Evolutionary conservation across 1,140 invertebrate genomes (phyloP).

Genomic region (Cydia strobilella): DNA sequence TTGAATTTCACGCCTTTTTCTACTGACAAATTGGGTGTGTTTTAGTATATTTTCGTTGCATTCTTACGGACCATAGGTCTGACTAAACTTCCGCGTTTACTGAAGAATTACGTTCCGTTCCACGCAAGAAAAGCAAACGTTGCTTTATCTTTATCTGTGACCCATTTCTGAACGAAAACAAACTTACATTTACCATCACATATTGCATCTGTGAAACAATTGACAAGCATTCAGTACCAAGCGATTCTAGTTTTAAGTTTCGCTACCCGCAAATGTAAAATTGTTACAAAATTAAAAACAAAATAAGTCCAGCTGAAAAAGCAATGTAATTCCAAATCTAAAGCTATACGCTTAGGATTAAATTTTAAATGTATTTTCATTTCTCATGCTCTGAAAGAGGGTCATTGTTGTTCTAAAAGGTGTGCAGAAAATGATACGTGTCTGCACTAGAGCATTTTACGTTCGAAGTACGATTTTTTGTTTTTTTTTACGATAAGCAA

Average conservation of each 20-base stretch:
- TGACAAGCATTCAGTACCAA: not conserved
- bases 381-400: no score
- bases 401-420: no score
- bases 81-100: not conserved
- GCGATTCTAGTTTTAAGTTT: not conserved
- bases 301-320: not conserved
- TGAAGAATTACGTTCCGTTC: not conserved
- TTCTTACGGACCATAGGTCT: no score
- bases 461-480: no score
- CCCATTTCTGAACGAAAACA: constrained; percentile 23
- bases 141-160: constrained; percentile 1
- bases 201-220: not conserved
- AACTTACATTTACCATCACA: constrained; percentile 8
- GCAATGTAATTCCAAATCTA: not conserved
- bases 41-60: no score
- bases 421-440: no score
- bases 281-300: not conserved
- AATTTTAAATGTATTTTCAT: constrained; percentile 10
- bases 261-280: not conserved
- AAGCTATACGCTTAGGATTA: not conserved
- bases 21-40: no score
- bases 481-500: no score
- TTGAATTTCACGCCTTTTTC: no score
- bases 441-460: no score
- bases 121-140: constrained; percentile 4